These are phyloP conservation scores for Crenuchus spilurus DNA, from an alignment of 2,797 vertebrate genomes.

Conservation along the genomic window DNA sequence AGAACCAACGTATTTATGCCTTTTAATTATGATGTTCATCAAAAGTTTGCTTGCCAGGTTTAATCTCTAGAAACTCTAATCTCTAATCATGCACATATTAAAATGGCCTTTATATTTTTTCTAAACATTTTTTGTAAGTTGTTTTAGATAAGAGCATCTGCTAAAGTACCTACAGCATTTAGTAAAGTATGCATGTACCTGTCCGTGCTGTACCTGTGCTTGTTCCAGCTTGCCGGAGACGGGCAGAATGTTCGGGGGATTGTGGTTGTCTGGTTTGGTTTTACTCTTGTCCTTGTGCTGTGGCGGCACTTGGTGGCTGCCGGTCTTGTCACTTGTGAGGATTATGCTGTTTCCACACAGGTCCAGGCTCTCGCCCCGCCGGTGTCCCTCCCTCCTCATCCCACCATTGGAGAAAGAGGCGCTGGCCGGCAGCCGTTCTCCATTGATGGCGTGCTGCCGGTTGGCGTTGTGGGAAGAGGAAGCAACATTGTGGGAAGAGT, in stretches of 20 bases:
- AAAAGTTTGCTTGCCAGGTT: too few species aligned
- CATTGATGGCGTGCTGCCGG: slow-evolving; percentile 46
- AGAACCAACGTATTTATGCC: too few species aligned
- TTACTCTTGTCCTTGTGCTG: slow-evolving; percentile 77
- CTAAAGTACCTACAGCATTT: too few species aligned
- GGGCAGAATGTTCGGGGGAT: slow-evolving; percentile 83
- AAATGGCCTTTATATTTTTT: too few species aligned
- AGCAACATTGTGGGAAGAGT: slow-evolving; percentile 27
- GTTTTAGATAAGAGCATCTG: too few species aligned
- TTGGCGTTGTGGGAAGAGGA: slow-evolving; percentile 35
- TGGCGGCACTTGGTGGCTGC: slow-evolving; percentile 67
- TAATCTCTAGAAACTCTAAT: too few species aligned
- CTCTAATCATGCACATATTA: too few species aligned
- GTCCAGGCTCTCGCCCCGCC: slow-evolving; percentile 66
- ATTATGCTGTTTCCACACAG: slow-evolving; percentile 79
- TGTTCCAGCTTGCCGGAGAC: slow-evolving; percentile 86
- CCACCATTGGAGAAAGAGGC: slow-evolving; percentile 83
- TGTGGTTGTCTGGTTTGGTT: slow-evolving; percentile 55
- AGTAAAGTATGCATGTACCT: too few species aligned
- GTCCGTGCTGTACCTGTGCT: slow-evolving; percentile 66
- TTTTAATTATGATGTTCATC: too few species aligned
- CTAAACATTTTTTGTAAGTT: too few species aligned
- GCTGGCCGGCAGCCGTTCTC: slow-evolving; percentile 67
- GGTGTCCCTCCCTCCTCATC: slow-evolving; percentile 67
- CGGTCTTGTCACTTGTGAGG: slow-evolving; percentile 74